phyloP scores from a whole-genome alignment of 2,113 vertebrate species.

The Semnornis frantzii region DNA sequence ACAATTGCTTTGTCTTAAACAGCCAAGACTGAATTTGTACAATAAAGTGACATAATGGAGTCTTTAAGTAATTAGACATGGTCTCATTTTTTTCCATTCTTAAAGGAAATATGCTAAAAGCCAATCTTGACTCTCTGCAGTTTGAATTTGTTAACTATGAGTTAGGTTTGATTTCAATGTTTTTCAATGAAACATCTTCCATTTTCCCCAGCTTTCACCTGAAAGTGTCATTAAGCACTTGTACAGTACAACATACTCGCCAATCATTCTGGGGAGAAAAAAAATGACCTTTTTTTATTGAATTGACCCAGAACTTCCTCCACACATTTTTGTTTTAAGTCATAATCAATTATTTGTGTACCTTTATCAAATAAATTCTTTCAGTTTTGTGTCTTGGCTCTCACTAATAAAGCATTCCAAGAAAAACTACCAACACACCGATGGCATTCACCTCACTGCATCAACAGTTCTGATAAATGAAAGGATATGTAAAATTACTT shows the following conservation, averaged over 20 bases:
- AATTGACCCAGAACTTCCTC: not conserved
- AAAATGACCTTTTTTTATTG: not conserved
- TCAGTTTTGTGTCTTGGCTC: not conserved
- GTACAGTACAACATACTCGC: not conserved
- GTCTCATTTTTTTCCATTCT: not conserved
- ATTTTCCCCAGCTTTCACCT: not conserved
- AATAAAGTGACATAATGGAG: not conserved
- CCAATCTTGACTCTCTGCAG: not conserved
- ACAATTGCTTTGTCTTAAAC: not conserved
- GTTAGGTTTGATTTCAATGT: not conserved
- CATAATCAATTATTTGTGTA: not conserved
- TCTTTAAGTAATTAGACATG: not conserved
- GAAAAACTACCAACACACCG: not conserved
- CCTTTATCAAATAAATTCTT: not conserved
- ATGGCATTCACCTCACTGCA: not conserved
- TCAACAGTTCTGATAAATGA: not conserved
- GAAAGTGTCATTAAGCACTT: not conserved
- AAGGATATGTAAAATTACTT: conserved; percentile 63
- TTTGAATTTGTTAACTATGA: not conserved
- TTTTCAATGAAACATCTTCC: not conserved
- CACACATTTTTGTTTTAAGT: not conserved
- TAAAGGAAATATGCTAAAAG: not conserved
- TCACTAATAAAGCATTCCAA: not conserved
- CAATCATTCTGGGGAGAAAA: not conserved
- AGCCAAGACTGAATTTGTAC: not conserved